phyloP scores from a whole-genome alignment of 1,140 invertebrate genomes.

The Drosophila funebris region DNA sequence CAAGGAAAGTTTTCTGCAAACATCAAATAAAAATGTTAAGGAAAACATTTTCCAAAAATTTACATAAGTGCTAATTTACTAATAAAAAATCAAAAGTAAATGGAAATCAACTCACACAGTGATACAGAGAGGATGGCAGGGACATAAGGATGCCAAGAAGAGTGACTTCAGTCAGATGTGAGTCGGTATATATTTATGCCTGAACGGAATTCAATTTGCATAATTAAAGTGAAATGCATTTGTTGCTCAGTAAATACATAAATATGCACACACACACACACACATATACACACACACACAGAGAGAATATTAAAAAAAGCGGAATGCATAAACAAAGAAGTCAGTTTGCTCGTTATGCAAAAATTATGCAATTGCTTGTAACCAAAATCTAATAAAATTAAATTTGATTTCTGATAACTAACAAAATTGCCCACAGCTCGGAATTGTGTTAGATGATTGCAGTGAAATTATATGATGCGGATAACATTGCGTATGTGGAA shows the following conservation, averaged over 20 bases:
- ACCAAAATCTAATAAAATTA: slow-evolving; percentile 29
- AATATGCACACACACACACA: slow-evolving; percentile 21
- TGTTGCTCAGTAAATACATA: slow-evolving; percentile 22
- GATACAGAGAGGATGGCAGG: neutral
- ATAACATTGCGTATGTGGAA: slow-evolving; percentile 14
- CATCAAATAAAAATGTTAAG: slow-evolving; percentile 45
- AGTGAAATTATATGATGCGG: slow-evolving; percentile 2
- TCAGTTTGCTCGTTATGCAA: slow-evolving; percentile 27
- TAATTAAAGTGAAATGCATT: slow-evolving; percentile 71
- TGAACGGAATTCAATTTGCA: slow-evolving; percentile 73
- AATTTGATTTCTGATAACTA: slow-evolving; percentile 27
- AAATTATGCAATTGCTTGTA: slow-evolving; percentile 46
- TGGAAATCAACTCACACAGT: slow-evolving; percentile 56
- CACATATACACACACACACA: neutral
- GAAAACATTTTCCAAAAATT: slow-evolving; percentile 40
- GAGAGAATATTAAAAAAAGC: slow-evolving; percentile 15
- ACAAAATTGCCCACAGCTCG: neutral
- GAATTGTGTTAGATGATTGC: slow-evolving; percentile 12
- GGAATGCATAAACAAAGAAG: slow-evolving; percentile 49
- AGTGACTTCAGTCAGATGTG: slow-evolving; percentile 32
- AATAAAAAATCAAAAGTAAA: slow-evolving; percentile 74
- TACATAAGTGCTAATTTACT: slow-evolving; percentile 70
- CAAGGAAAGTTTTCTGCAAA: slow-evolving; percentile 27
- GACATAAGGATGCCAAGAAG: neutral
- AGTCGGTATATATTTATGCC: slow-evolving; percentile 63